Evolutionary conservation across 1,140 invertebrate species (phyloP), one percentile per base, ranked within the genome.

Genomic region (Brachionus rubens): DNA sequence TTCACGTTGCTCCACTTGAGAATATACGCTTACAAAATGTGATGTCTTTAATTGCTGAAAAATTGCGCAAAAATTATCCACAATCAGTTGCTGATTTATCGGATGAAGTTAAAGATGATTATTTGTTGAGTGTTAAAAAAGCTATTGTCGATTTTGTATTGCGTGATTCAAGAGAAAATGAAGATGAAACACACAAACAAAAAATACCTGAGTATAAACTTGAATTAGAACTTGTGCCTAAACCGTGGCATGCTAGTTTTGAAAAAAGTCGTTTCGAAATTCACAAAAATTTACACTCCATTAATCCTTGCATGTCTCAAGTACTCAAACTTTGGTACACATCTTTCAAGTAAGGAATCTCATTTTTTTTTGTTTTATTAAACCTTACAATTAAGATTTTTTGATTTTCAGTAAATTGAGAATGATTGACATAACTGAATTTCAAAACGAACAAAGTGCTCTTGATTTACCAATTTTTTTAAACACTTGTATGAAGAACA

Each of bases 111-210:
- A 82, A 89, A 79, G 89, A 91, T 77, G 90, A 93, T 79, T 95
- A 92, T 82, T 87, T 91, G 78, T 87, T 91, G 78, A 90, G 89
- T 78, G 90, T 94, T 76, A 95, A 94, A 81, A 94, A 92, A 83
- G 90, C 92, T 14, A 84, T 84, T 83, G 85, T 86, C 2, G 92
- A 95, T 85, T 95, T 92, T 83, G 91, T 93, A 2, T 83, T 96
- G 1, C 89, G 89, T 80, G 90, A 93, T 84, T 89, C 90, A 16
- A 79, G 85, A 46, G 83, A 85, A 76, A 36, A 40, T 12, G 40
- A 76, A 65, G 41, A 54, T 46, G 19, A 59, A 46, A 82, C 84
- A 65, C 80, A 83, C 6, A 81, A 81, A 52, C 79, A 81, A 75
- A 81, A 81, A 50, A 79, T 79, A 52, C 77, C 82, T 16, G 81